Percentiles rank a stretch among this genome's conserved stretches.
Evolutionary conservation across 2,797 vertebrate species (phyloP).

Genomic region (Pogonophryne albipinna): DNA sequence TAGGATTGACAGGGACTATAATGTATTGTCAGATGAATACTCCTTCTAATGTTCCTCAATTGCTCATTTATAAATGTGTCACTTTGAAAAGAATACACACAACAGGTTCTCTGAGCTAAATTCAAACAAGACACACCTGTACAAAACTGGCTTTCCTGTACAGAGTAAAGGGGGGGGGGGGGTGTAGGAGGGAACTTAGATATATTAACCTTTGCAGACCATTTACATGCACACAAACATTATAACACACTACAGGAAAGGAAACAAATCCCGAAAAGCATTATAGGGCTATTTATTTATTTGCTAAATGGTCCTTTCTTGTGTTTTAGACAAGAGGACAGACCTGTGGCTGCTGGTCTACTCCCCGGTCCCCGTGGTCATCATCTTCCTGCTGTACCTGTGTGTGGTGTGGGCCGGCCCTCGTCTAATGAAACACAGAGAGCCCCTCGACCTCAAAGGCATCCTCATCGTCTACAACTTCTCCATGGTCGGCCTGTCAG

Average conservation of each 20-base stretch:
- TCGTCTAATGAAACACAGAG: slow-evolving; percentile 54
- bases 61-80: too few species aligned
- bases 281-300: background rate
- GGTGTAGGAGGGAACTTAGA: too few species aligned
- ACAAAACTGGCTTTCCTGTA: background rate
- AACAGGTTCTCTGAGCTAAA: background rate
- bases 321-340: slow-evolving; percentile 82
- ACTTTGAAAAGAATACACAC: background rate
- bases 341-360: slow-evolving; percentile 82
- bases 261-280: too few species aligned
- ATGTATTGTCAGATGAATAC: too few species aligned
- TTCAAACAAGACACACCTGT: background rate
- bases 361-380: slow-evolving; percentile 74
- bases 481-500: slow-evolving; percentile 78
- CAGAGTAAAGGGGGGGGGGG: too few species aligned
- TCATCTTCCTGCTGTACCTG: slow-evolving; percentile 81
- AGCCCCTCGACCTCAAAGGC: slow-evolving; percentile 72
- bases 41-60: too few species aligned
- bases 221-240: too few species aligned
- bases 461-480: slow-evolving; percentile 81
- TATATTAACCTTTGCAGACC: too few species aligned
- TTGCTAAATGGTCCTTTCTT: background rate
- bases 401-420: slow-evolving; percentile 76
- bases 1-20: too few species aligned
- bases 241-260: too few species aligned